Percentiles rank a stretch among this genome's conserved stretches.
Conservation (phyloP, 2,888 invertebrate species). For the Scrobipalpa atriplicella region DNA sequence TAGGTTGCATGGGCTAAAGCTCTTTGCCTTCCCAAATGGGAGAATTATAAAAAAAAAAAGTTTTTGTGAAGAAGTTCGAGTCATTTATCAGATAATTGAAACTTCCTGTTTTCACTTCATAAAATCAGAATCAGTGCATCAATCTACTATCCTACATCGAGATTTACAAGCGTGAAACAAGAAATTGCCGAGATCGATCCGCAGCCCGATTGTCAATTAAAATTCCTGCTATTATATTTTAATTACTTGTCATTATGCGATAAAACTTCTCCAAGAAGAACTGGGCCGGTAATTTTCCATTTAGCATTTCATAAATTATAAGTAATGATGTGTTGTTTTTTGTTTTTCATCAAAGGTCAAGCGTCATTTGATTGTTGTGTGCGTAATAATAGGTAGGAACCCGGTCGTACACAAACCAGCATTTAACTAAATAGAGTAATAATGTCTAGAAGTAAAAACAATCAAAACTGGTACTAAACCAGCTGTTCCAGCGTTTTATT, state of each 20-base stretch:
- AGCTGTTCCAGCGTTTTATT: background rate
- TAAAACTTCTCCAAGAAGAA: slow-evolving; percentile 50
- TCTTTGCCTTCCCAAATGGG: too few relatives aligned
- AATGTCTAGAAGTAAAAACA: slow-evolving; percentile 4
- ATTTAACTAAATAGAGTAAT: slow-evolving; percentile 17
- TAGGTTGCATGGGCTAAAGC: too few relatives aligned
- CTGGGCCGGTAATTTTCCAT: slow-evolving; percentile 45
- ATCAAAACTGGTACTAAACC: slow-evolving; percentile 2
- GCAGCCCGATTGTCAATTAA: slow-evolving; percentile 64
- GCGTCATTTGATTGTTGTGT: slow-evolving; percentile 22
- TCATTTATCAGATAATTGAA: slow-evolving; percentile 1
- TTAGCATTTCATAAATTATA: slow-evolving; percentile 46
- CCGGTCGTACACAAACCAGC: slow-evolving; percentile 4
- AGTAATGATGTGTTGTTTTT: slow-evolving; percentile 26
- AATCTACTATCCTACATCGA: slow-evolving; percentile 17
- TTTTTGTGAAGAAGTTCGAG: background rate
- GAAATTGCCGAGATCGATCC: slow-evolving; percentile 47
- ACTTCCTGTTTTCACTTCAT: slow-evolving; percentile 20
- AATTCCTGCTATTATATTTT: slow-evolving; percentile 65
- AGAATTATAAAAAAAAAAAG: too few relatives aligned
- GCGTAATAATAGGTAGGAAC: slow-evolving; percentile 13
- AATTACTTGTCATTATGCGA: slow-evolving; percentile 58
- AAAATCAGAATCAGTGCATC: slow-evolving; percentile 8
- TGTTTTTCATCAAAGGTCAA: slow-evolving; percentile 22
- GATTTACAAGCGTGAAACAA: slow-evolving; percentile 33